Base-by-base conservation (phyloP, 2,113 vertebrate species). In the Rhinichthys klamathensis region DNA sequence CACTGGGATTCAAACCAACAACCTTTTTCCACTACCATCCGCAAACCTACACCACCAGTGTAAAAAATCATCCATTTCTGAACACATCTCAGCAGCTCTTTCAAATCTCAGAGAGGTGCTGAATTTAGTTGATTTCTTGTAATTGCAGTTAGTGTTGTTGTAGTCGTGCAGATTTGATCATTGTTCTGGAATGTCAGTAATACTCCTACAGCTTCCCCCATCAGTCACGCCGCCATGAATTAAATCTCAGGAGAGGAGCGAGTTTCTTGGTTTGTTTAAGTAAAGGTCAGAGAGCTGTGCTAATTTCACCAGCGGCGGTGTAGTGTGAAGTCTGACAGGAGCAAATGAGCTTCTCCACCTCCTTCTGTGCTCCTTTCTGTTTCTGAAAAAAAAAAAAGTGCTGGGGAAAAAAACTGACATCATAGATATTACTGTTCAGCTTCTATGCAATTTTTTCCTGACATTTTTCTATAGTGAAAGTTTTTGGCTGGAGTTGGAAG, bases 141-240 rank as follows among this genome's bases (percentile, higher is more conserved):
- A 27, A 51, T 84, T 51, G 58, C 54, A 30, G 69, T 65, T 70
- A 38, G 21, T 70, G 32, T 23, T 69, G 67, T 69, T 38, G 67
- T 70, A 70, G 32, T 9, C 10, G 0, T 76, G 60, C 32, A 67
- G 16, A 60, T 87, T 85, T 79, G 84, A 87, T 90, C 85, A 80
- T 76, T 80, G 83, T 89, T 54, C 83, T 79, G 88, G 90, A 90
- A 88, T 90, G 85, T 74, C 56, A 77, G 81, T 89, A 88, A 89
- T 85, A 85, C 73, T 58, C 73, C 27, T 54, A 88, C 84, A 86
- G 77, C 82, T 86, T 81, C 60, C 75, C 83, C 83, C 60, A 54
- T 81, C 58, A 72, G 35, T 35, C 69, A 6, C 10, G 2, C 21
- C 21, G 51, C 51, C 67, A 35, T 27, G 70, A 65, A 23, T 27